Percentiles rank a stretch among this genome's conserved stretches.
These are phyloP conservation scores for Ichneumoninae sp. DNA, from an alignment of 2,888 invertebrate genomes.

Conservation along the genomic window DNA sequence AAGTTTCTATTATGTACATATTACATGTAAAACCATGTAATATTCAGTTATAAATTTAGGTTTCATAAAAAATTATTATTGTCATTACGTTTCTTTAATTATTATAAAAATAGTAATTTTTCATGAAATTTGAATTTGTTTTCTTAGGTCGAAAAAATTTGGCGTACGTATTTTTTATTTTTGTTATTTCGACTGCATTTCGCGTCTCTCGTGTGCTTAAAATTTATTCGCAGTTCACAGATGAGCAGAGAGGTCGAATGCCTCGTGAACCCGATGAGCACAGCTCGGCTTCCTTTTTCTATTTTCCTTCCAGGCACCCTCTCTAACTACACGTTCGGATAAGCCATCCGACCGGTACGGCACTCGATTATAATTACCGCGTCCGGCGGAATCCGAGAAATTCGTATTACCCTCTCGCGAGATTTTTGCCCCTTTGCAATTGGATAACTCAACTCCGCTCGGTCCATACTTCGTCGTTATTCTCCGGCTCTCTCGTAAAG, in stretches of 20 bases:
- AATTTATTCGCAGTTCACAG: too few species aligned
- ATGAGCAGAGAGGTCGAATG: background rate
- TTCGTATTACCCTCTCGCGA: conserved; percentile 40
- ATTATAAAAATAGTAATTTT: too few species aligned
- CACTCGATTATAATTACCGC: conserved; percentile 27
- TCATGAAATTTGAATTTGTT: too few species aligned
- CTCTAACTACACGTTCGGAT: background rate
- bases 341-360: background rate
- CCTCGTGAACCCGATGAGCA: background rate
- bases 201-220: too few species aligned
- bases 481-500: conserved; percentile 16
- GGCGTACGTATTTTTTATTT: too few species aligned
- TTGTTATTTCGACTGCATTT: too few species aligned
- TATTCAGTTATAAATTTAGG: too few species aligned
- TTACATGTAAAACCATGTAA: too few species aligned
- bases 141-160: too few species aligned
- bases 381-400: conserved; percentile 41
- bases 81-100: too few species aligned
- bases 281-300: background rate
- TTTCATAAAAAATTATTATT: too few species aligned
- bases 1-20: too few species aligned
- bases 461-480: conserved; percentile 1
- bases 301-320: background rate
- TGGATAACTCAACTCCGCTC: conserved; percentile 53
- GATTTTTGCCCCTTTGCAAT: conserved; percentile 40